phyloP scores from a whole-genome alignment of 1,140 invertebrate species.

The Dendroctonus ponderosae region DNA sequence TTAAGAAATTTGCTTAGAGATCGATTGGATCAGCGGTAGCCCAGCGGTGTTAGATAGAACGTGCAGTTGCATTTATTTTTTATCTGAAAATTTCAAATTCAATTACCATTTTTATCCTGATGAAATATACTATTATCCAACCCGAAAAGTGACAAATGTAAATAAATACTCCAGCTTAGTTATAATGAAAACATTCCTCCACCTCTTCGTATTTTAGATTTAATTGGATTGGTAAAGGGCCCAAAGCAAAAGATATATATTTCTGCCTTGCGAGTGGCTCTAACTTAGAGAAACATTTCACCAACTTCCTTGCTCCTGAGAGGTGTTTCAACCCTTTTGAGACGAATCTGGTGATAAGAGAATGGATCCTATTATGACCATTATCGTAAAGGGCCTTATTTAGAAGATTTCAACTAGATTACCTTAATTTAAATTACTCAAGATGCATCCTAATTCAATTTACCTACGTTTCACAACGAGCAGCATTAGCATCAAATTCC shows the following conservation, averaged over 20 bases:
- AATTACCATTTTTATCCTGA: no score
- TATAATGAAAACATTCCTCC: conserved; percentile 18
- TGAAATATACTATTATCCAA: not conserved
- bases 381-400: no score
- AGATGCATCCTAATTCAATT: no score
- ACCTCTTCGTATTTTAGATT: conserved; percentile 23
- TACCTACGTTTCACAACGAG: no score
- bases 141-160: conserved; percentile 14
- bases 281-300: conserved; percentile 19
- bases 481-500: no score
- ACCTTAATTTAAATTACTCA: no score
- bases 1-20: conserved; percentile 6
- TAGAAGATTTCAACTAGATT: no score
- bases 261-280: conserved; percentile 17
- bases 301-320: conserved; percentile 6
- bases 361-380: no score
- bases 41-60: not conserved
- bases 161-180: conserved; percentile 17
- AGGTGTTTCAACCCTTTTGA: not conserved
- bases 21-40: not conserved
- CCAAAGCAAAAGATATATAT: conserved; percentile 25
- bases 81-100: no score
- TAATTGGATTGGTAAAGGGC: conserved; percentile 27
- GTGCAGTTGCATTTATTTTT: not conserved
- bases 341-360: no score